Evolutionary conservation across 2,113 vertebrate genomes (phyloP), one percentile per base, ranked within the genome.

Genomic region (Nannobrachium achirus): DNA sequence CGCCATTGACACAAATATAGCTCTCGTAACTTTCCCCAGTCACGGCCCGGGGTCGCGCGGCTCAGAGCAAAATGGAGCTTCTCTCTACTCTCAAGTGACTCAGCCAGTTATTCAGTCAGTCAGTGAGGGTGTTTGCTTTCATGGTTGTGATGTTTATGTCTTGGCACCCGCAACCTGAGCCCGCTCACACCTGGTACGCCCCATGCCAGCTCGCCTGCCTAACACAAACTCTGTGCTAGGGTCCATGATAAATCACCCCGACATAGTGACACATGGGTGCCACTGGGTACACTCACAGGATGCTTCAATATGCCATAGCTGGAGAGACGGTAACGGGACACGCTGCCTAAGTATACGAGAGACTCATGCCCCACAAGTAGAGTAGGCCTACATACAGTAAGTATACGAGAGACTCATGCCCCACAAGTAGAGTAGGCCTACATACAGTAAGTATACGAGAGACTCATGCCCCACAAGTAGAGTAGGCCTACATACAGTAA

Each of bases 161-260:
- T 68, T 61, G 64, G 62, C 77, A 70, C 60, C 65, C 59, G 80
- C 68, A 90, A 87, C 80, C 71, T 18, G 76, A 86, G 73, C 60
- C 76, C 58, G 7, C 64, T 75, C 63, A 61, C 77, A 79, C 73
- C 81, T 88, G 83, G 76, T 63, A 52, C 76, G 18, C 25, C 45
- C 52, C 49, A 57, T 71, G 69, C 18, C 48, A 58, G 69, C 55
- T 65, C 51, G 49, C 65, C 18, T 13, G 18, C 48, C 48, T 20
- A 68, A 75, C 58, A 33, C 73, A 39, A 64, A 78, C 62, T 65
- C 63, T 18, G 14, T 10, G 6, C 55, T 51, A 19, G 16, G 25
- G 76, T n/a, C 73, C 15, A 40, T 11, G 59, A 25, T 71, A 59
- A 76, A 68, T 75, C 77, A 25, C 40, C 41, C 13, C 9, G 3